Evolutionary conservation across 2,113 vertebrate species (phyloP).

Genomic region (Anguilla japonica): DNA sequence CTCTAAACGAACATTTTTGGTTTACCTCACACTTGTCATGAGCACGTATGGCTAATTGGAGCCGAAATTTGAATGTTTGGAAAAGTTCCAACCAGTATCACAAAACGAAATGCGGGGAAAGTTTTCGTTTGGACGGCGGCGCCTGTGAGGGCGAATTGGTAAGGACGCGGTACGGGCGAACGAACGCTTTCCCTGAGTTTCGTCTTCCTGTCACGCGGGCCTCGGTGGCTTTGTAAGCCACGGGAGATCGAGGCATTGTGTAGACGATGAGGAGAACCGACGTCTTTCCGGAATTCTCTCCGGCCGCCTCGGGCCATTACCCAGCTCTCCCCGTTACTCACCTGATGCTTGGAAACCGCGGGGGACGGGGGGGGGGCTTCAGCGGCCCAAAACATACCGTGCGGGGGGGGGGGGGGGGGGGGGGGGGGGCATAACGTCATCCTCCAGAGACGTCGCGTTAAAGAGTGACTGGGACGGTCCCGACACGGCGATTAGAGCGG

Average conservation of each 20-base stretch:
- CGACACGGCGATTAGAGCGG: background rate
- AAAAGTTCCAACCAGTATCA: background rate
- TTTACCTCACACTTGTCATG: background rate
- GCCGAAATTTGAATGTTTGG: background rate
- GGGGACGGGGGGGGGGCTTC: background rate
- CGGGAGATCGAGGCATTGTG: background rate
- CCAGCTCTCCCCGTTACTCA: background rate
- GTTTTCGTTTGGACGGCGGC: background rate
- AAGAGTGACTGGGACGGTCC: constrained; percentile 13
- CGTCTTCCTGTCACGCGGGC: background rate
- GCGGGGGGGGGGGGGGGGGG: background rate
- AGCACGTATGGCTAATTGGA: background rate
- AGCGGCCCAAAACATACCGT: background rate
- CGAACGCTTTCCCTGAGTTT: background rate
- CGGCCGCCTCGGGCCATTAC: background rate
- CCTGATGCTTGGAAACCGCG: background rate
- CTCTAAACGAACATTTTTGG: background rate
- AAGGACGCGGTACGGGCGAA: background rate
- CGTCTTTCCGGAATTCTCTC: background rate
- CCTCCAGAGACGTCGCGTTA: background rate
- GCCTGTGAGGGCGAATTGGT: background rate
- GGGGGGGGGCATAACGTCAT: background rate
- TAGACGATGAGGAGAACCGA: background rate
- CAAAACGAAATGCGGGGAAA: background rate
- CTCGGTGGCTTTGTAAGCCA: background rate